Percentiles rank a stretch among this genome's conserved stretches.
These are phyloP conservation scores for Cinara cedri DNA, from an alignment of 2,888 invertebrate species.

Conservation along the genomic window DNA sequence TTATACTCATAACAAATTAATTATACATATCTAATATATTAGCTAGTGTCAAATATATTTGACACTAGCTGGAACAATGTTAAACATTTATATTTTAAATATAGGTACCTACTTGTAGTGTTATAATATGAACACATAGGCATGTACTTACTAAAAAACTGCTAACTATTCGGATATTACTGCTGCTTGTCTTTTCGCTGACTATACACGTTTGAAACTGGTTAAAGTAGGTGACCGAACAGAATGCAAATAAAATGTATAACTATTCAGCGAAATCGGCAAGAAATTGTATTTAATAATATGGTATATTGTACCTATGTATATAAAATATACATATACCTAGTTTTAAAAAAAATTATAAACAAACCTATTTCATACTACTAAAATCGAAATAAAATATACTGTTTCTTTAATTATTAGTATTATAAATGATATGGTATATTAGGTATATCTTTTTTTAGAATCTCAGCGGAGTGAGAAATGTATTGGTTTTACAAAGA, in stretches of 20 bases:
- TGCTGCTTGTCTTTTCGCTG: constrained; percentile 17
- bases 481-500: too few relatives aligned
- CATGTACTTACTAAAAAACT: neutral
- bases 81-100: neutral
- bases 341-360: neutral
- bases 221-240: constrained; percentile 39
- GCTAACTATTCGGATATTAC: neutral
- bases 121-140: neutral
- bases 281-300: neutral
- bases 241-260: constrained; percentile 18
- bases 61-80: constrained; percentile 13
- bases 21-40: too few relatives aligned
- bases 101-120: too few relatives aligned
- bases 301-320: too few relatives aligned
- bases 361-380: neutral
- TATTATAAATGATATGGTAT: too few relatives aligned
- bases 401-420: too few relatives aligned
- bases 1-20: neutral
- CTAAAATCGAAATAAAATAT: neutral
- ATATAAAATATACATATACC: too few relatives aligned
- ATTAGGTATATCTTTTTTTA: too few relatives aligned
- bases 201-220: neutral
- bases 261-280: constrained; percentile 17
- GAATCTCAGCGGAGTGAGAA: too few relatives aligned
- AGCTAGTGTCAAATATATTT: too few relatives aligned